Base-by-base conservation (phyloP, 2,797 vertebrate species). In the Carduelis carduelis region DNA sequence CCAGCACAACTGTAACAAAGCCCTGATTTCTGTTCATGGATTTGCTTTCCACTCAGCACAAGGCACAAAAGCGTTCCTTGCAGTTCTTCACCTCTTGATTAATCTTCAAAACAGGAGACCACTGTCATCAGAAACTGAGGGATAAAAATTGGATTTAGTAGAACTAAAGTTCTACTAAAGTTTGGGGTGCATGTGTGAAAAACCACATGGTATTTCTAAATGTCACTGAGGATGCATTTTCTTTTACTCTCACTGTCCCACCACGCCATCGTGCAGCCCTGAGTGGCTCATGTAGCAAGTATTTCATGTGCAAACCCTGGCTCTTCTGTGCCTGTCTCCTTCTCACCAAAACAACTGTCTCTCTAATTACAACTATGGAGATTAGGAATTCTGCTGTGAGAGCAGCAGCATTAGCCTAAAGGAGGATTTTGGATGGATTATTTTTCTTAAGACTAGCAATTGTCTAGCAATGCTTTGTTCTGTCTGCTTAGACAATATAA, bases 1-100 rank as follows among this genome's bases (percentile, higher is more conserved):
- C 10, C 10, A 24, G 28, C 13, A 17, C 0, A 0, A 7, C 55
- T 32, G 15, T 2, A 44, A 26, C 46, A 64, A 12, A 50, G 39
- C 23, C 35, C 43, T 6, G 0, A 23, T 28, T 76, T 34, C 50
- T 59, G 3, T 18, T 52, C 32, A 41, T 8, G 28, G 19, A 43
- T 50, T 78, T 46, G 9, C 14, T 34, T 70, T 17, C 65, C 47
- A 30, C 23, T 32, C 28, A 69, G n/a, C 24, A 84, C 50, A 30
- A 52, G 24, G 61, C 19, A 83, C 15, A 41, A 82, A 82, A 65
- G 13, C 20, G 28, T 69, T 72, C 21, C 43, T 78, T 50, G 35
- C 24, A 43, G 19, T 34, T 77, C 10, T 35, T 60, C 18, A 70
- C 12, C 16, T 64, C 76, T 65, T 37, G 12, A n/a, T 56, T 71